Percentiles rank a stretch among this genome's conserved stretches.
Conservation (phyloP, 2,888 invertebrate species). For the Ceriagrion tenellum region DNA sequence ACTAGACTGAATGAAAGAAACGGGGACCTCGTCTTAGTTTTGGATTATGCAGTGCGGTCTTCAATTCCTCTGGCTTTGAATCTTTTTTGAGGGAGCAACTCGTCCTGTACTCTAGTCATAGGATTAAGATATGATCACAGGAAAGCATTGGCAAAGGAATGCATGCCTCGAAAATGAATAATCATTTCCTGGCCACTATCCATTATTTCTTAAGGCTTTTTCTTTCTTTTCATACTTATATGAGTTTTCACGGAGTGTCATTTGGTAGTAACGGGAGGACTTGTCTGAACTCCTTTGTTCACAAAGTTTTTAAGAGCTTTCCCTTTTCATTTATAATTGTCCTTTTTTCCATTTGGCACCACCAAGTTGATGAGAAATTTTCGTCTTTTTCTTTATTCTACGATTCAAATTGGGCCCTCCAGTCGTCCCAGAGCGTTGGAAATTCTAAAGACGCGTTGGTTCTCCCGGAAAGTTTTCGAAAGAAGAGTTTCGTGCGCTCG, state of each 20-base stretch:
- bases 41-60: too few relatives aligned
- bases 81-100: background rate
- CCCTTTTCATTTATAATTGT: conserved; percentile 14
- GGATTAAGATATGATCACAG: background rate
- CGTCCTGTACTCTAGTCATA: background rate
- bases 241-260: background rate
- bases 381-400: background rate
- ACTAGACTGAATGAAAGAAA: too few relatives aligned
- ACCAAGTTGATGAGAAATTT: background rate
- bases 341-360: background rate
- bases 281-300: background rate
- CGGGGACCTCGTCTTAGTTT: too few relatives aligned
- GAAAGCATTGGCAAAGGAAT: background rate
- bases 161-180: background rate
- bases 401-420: background rate
- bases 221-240: background rate
- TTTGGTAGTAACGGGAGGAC: background rate
- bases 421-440: background rate
- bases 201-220: background rate
- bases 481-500: background rate
- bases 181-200: background rate
- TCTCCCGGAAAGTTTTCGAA: background rate
- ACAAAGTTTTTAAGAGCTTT: background rate
- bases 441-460: background rate
- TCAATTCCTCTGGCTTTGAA: background rate